Base-by-base conservation (phyloP, 2,113 vertebrate species). In the Henicopernis longicauda region DNA sequence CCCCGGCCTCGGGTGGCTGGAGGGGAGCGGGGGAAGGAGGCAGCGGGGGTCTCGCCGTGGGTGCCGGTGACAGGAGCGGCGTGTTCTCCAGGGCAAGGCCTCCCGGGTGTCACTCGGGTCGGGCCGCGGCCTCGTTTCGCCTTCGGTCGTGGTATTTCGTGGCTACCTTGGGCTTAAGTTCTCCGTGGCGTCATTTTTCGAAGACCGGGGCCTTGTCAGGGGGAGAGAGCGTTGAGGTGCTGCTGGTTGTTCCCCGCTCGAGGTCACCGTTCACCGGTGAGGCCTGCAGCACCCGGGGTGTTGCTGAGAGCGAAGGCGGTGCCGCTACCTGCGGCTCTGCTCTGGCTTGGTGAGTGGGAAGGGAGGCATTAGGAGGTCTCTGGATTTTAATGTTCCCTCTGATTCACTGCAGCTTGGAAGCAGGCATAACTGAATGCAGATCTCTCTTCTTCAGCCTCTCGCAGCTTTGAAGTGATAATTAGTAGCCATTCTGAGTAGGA, bases 61-160 rank as follows among this genome's bases (percentile, higher is more conserved):
- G 29, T 13, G 59, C 52, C 3, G 31, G 50, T 9, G 31, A 2
- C 17, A 25, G 65, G 9, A 2, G 32, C 4, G 61, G 44, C 13
- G 3, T 3, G 4, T 50, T 17, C 6, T 32, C 58, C 1, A 11
- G 79, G 87, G 20, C 18, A 4, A 6, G 59, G 55, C 52, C 18
- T 25, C 44, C 29, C 15, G 20, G 29, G 17, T 11, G 57, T 20
- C 31, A 0, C n/a, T 42, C 1, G 29, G 21, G 7, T 2, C 9
- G 47, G 22, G 21, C 3, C 14, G 26, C 62, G 8, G 61, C 44
- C 16, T 4, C 32, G 7, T 29, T 12, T 8, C 27, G 13, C 70
- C 4, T 23, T 71, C 22, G 0, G n/a, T 5, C 27, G 22, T 14
- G 6, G n/a, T 12, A 0, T 29, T 31, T 6, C 3, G 11, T 3